These are phyloP conservation scores for Apis mellifera DNA, from an alignment of 1,140 invertebrate species.

Conservation along the genomic window DNA sequence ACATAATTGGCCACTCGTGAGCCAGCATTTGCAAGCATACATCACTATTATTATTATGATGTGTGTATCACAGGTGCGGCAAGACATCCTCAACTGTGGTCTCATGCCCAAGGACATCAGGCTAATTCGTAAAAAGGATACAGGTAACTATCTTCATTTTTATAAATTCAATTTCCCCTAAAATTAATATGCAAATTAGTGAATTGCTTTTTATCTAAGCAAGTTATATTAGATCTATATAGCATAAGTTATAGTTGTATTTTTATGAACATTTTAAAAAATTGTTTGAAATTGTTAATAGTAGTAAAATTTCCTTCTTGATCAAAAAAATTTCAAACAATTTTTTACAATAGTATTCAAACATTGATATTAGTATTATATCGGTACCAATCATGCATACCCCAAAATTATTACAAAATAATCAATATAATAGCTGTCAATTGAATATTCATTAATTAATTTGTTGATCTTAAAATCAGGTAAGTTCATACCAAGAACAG, in stretches of 20 bases:
- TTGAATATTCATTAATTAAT: slow-evolving; percentile 35
- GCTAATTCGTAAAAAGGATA: slow-evolving; percentile 92
- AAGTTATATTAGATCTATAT: slow-evolving; percentile 32
- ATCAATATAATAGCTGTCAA: slow-evolving; percentile 2
- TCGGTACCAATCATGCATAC: slow-evolving; percentile 43
- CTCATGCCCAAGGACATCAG: slow-evolving; percentile 92
- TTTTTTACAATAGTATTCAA: slow-evolving; percentile 16
- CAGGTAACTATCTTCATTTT: slow-evolving; percentile 85
- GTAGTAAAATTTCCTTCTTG: not conserved
- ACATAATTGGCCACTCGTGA: slow-evolving; percentile 62
- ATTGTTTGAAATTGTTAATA: slow-evolving; percentile 24
- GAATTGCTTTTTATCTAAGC: slow-evolving; percentile 46
- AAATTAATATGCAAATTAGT: slow-evolving; percentile 35
- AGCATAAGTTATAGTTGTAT: slow-evolving; percentile 23
- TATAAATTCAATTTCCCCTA: slow-evolving; percentile 14
- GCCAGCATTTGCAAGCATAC: slow-evolving; percentile 48
- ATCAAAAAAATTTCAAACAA: slow-evolving; percentile 9
- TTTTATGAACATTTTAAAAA: slow-evolving; percentile 3
- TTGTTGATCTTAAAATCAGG: slow-evolving; percentile 38
- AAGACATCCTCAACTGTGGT: slow-evolving; percentile 88
- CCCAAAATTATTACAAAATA: slow-evolving; percentile 40
- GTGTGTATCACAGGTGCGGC: slow-evolving; percentile 84
- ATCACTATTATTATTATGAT: slow-evolving; percentile 70
- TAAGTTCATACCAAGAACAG: slow-evolving; percentile 49
- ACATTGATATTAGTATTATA: slow-evolving; percentile 16